Evolutionary conservation across 1,140 invertebrate species (phyloP), one percentile per base, ranked within the genome.

Genomic region (Solenopsis invicta): DNA sequence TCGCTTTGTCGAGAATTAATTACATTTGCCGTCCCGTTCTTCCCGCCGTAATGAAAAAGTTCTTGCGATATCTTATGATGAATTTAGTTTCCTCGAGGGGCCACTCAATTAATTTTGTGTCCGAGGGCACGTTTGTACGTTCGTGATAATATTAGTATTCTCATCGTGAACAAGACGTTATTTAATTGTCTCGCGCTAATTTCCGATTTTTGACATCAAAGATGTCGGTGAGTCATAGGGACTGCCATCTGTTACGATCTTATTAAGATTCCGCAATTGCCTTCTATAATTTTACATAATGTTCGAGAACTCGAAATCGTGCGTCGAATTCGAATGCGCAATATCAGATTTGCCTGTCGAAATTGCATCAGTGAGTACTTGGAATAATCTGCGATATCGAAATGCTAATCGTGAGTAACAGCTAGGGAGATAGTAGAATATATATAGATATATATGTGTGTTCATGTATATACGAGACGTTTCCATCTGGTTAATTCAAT

Each of bases 1-100:
- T 18, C n/a, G 45, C 64, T 81, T 81, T 71, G 50, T 81, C 13
- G 50, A 59, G 34, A 71, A 45, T 59, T 81, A 81, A 81, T 71
- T 45, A 50, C 59, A 66, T 66, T 66, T 48, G 12, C 4, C 8
- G 10, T 54, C n/a, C 54, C 13, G 4, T 62, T 13, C 2, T 59
- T 29, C 29, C 16, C 16, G 16, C 1, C 10, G 37, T 37, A 16
- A 50, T 37, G n/a, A 78, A 21, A n/a, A 10, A 13, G 12, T 52
- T 78, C 45, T 78, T 66, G 34, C 9, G 4, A n/a, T 71, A 29
- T 4, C 4, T 72, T 50, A 24, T 29, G 21, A 59, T 41, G n/a
- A 75, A 75, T 56, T 37, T 21, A 59, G 16, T 76, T 76, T 76
- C 52, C 37, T 41, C 13, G 16, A 5, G 5, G 1, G 18, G 0